Evolutionary conservation across 2,888 invertebrate species (phyloP), one percentile per base, ranked within the genome.

Genomic region (Caenorhabditis sinica): DNA sequence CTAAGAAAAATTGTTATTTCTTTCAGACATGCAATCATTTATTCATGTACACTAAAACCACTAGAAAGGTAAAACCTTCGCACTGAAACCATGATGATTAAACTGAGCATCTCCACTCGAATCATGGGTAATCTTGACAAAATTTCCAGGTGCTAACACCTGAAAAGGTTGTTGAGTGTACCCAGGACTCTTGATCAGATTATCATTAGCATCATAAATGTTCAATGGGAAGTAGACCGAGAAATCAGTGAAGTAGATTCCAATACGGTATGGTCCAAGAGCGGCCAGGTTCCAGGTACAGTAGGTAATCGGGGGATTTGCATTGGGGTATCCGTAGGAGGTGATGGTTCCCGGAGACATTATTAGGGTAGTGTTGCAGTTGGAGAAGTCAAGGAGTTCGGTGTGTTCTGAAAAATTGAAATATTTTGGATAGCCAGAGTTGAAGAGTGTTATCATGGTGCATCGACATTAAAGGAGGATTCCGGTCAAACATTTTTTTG

Each of bases 261-360:
- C 65, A 4, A 65, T n/a, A n/a, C 65, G 45, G 45, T 65, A 65
- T n/a, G 65, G 65, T 30, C 65, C 65, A 20, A 65, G 45, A 11
- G 65, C 28, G 30, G 23, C 68, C 2, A 68, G 13, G 15, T 68
- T 68, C 68, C 68, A 68, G 53, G 68, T 68, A 23, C 53, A 68
- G 20, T 13, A 23, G 60, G 40, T 30, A 20, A 20, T 45, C 36
- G 51, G 51, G 0, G 68, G 51, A 13, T 51, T 33, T 20, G 68
- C 20, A 20, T 33, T 53, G 15, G 68, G 68, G 36, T 68, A 68
- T 5, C 71, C 71, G n/a, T 43, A 56, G 1, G 56, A 58, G 17
- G 71, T 58, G 20, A 71, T 58, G 43, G 33, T 56, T 58, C 56
- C 71, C 17, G 71, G 71, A 20, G 71, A 56, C 71, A 71, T 58